Base-by-base conservation (phyloP, 2,113 vertebrate genomes). In the Elachura formosa region DNA sequence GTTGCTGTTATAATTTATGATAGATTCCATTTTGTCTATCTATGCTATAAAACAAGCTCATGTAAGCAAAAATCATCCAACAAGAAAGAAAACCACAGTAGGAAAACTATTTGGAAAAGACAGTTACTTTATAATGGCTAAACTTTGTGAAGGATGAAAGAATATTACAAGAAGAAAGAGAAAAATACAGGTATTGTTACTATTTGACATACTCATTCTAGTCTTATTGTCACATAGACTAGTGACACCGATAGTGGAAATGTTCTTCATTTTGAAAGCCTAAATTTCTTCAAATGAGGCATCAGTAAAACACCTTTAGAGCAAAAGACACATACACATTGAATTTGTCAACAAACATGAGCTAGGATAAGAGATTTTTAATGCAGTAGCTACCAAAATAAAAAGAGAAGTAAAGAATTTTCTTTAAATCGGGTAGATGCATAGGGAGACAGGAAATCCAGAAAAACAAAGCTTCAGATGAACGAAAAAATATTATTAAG, bases 1-100 rank as follows among this genome's bases (percentile, higher is more conserved):
- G 63, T 78, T 95, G 96, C 62, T 86, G 23, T n/a, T 82, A 16
- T 92, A 95, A 96, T 95, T 97, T 94, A 94, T 91, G 76, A 96
- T 40, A 81, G 80, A 91, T 96, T 85, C 31, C n/a, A 72, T 74
- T 96, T 51, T 56, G 34, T 66, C 84, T 87, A 92, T 63, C 76
- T 64, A 38, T 80, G 34, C 79, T 91, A 84, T 78, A 92, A 96
- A 97, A 92, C 56, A 97, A 94, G 38, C 51, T 75, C 31, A 87
- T 9, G 3, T 62, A 97, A 96, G 89, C 52, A 93, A 87, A 97
- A 85, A 49, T 18, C 34, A 48, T 40, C 43, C 51, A 86, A 75
- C 49, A 89, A 90, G 74, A 86, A 71, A 83, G 43, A 96, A 15
- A 5, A 93, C 48, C 7, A 1, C 87, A 69, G 12, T 58, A 51